phyloP scores from a whole-genome alignment of 2,113 vertebrate genomes.

The Rhabdomys dilectus region DNA sequence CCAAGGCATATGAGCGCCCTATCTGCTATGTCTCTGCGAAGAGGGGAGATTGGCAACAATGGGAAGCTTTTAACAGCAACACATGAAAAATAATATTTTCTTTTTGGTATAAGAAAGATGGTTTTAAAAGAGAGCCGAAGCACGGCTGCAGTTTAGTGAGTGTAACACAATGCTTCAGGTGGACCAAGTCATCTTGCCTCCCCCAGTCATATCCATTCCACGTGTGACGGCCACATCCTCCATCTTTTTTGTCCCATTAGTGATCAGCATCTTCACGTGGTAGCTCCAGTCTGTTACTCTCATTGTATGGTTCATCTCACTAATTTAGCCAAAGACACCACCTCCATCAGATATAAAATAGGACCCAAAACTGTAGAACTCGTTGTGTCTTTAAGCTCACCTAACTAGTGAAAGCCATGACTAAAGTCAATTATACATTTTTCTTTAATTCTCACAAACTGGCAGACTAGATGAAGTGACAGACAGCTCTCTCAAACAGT shows the following conservation, averaged over 20 bases:
- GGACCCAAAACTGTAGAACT: neutral
- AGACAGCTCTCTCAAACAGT: conserved; percentile 41
- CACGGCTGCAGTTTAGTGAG: neutral
- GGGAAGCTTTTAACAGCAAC: neutral
- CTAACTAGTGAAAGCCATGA: neutral
- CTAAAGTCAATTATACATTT: conserved; percentile 14
- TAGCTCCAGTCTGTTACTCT: neutral
- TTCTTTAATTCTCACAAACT: conserved; percentile 45
- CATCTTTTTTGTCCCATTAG: neutral
- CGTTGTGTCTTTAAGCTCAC: conserved; percentile 39
- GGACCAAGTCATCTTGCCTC: neutral
- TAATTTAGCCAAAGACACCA: conserved; percentile 39
- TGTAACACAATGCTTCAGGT: neutral
- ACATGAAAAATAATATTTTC: neutral
- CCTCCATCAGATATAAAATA: neutral
- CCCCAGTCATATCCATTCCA: neutral
- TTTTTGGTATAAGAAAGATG: neutral
- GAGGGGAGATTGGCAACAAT: neutral
- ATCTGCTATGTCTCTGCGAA: conserved; percentile 34
- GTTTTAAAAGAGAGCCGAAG: neutral
- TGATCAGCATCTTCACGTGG: neutral
- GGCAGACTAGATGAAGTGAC: conserved; percentile 40
- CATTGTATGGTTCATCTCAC: neutral
- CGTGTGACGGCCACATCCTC: neutral
- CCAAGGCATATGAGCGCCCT: neutral